A percentile compares a stretch with the other conserved stretches of the same genome.
phyloP scores from a whole-genome alignment of 92 coral and sea anemone genomes.

The Parazoanthus atlanticus region DNA sequence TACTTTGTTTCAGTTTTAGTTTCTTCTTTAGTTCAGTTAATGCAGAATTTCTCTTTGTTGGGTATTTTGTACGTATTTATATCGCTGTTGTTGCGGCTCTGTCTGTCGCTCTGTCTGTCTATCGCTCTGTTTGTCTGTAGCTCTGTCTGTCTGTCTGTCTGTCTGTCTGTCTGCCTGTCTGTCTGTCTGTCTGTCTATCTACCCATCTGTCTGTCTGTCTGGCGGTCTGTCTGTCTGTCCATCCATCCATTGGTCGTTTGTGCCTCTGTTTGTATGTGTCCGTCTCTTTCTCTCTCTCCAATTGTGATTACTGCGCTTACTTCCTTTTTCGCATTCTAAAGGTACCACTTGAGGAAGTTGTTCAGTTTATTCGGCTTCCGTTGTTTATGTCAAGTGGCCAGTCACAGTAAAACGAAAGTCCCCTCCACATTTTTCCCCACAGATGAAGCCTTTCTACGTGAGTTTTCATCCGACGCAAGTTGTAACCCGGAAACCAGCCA shows the following conservation, averaged over 20 bases:
- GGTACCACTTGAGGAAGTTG: too few relatives aligned
- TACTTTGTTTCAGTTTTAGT: too few relatives aligned
- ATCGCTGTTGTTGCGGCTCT: too few relatives aligned
- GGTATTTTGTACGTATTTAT: background rate
- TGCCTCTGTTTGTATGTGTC: background rate
- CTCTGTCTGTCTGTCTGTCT: background rate
- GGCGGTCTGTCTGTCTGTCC: background rate
- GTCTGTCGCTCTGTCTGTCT: background rate
- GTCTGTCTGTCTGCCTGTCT: background rate
- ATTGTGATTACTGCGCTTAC: too few relatives aligned
- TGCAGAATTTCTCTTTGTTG: background rate
- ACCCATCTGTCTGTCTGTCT: background rate
- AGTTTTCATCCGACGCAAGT: constrained; percentile 13
- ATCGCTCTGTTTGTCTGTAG: background rate
- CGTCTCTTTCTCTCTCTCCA: background rate
- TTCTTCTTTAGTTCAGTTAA: too few relatives aligned
- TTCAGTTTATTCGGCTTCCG: background rate
- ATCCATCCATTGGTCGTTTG: background rate
- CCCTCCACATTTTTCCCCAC: background rate
- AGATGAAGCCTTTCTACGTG: constrained; percentile 29
- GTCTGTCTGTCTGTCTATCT: background rate
- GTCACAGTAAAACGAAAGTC: too few relatives aligned
- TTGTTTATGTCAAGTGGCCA: too few relatives aligned
- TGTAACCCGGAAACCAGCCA: constrained; percentile 25
- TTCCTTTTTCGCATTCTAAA: too few relatives aligned